phyloP scores from a whole-genome alignment of 2,888 invertebrate species.

The Heliconius ismenius region DNA sequence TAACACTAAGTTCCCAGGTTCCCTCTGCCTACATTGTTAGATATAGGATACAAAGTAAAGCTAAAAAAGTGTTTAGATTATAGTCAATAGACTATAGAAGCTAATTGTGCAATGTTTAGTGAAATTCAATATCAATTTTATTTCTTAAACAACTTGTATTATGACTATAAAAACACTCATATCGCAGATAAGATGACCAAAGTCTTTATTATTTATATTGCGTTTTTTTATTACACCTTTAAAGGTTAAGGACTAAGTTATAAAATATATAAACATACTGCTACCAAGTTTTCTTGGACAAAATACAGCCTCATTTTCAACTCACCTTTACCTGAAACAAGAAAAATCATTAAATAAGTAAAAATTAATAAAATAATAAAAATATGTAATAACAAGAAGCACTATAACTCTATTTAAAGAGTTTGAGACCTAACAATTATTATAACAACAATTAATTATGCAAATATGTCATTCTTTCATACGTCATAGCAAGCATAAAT shows the following conservation, averaged over 20 bases:
- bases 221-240: neutral
- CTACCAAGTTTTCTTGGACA: neutral
- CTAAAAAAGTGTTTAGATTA: neutral
- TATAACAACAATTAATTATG: neutral
- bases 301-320: neutral
- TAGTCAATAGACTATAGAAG: neutral
- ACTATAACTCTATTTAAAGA: neutral
- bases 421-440: neutral
- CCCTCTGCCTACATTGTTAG: no score
- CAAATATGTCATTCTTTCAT: neutral
- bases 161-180: neutral
- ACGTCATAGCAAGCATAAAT: neutral
- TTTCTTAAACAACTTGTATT: neutral
- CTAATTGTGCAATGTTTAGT: neutral
- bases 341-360: constrained; percentile 35
- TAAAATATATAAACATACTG: neutral
- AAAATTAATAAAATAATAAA: no score
- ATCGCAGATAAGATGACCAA: neutral
- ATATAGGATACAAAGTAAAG: no score
- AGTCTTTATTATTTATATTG: neutral
- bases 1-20: no score
- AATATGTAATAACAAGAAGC: neutral
- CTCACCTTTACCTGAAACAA: constrained; percentile 77
- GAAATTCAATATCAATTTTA: neutral
- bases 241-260: neutral